Base-by-base conservation (phyloP, 2,888 invertebrate species). In the Dolomedes plantarius region DNA sequence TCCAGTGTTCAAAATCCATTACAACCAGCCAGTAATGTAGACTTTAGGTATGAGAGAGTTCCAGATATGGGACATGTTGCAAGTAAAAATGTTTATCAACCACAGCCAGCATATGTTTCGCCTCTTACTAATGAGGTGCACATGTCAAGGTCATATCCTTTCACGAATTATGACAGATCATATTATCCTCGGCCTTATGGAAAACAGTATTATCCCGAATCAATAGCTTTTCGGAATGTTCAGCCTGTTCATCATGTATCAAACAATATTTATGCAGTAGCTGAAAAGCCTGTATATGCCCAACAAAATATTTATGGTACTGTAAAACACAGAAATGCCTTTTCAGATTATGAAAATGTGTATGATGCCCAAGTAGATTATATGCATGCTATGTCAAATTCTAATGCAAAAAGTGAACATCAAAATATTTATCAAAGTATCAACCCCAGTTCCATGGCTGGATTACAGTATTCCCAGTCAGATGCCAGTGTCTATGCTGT, bases 291-390 rank as follows among this genome's bases (percentile, higher is more conserved):
- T 41, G 23, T 31, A 13, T 68, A 78, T n/a, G 29, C 62, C 13
- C 77, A 86, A 31, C 64, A 86, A 41, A 39, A 65, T 46, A 28
- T 86, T 19, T 86, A 86, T 79, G 86, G 79, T 0, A 80, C 86
- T 9, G 75, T 86, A 0, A 86, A 80, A 27, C 69, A 69, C 13
- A 74, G 71, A 36, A 79, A 62, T 36, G 74, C 73, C n/a, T 79
- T 69, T 86, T 62, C 86, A 46, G 86, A 86, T 81, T 88, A 88
- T 76, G 87, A 88, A 77, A 88, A 88, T 76, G 67, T 88, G 23
- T 88, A 88, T 81, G 85, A 88, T 86, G 78, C 79, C 39, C 78
- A 81, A 56, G 69, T 64, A 16, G 77, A 76, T 28, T 81, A 73
- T 46, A 11, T 71, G 28, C 86, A 74, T 29, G 68, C 77, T 73